A percentile compares a stretch with the other conserved stretches of the same genome.
phyloP scores from a whole-genome alignment of 2,797 vertebrate genomes.

The Champsocephalus esox region DNA sequence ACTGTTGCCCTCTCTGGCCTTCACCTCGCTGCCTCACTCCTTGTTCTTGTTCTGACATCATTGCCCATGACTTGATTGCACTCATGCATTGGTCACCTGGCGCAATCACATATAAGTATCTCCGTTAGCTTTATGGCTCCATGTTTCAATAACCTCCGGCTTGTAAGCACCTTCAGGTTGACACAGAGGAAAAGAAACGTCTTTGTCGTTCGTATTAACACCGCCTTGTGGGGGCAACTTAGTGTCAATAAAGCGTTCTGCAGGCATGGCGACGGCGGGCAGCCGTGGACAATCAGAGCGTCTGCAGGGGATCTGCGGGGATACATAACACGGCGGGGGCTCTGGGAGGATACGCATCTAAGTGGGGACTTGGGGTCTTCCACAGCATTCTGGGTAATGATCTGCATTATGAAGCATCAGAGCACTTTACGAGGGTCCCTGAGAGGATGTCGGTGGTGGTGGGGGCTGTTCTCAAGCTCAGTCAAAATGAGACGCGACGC shows the following conservation, averaged over 20 bases:
- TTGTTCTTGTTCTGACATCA: conserved; percentile 69
- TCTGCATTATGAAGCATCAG: conserved; percentile 83
- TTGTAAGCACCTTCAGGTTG: conserved; percentile 71
- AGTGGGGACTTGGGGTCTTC: conserved; percentile 79
- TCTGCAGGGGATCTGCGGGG: conserved; percentile 71
- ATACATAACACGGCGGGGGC: conserved; percentile 77
- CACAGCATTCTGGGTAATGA: conserved; percentile 82
- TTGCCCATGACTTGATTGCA: conserved; percentile 73
- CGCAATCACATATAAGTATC: conserved; percentile 72
- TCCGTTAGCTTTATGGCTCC: conserved; percentile 74
- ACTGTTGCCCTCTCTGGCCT: conserved; percentile 1
- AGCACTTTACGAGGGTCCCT: conserved; percentile 82
- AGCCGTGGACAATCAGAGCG: conserved; percentile 79
- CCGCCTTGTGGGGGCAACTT: conserved; percentile 81
- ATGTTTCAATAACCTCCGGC: conserved; percentile 73
- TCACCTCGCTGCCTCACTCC: conserved; percentile 31
- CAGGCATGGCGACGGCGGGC: conserved; percentile 67
- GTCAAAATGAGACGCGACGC: conserved; percentile 73
- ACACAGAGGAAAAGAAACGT: conserved; percentile 66
- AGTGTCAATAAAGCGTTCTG: conserved; percentile 76
- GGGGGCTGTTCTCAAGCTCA: conserved; percentile 45
- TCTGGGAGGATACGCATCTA: conserved; percentile 64
- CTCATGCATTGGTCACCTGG: conserved; percentile 73
- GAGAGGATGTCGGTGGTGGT: conserved; percentile 55
- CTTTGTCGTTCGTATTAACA: conserved; percentile 73